Conservation (phyloP, 2,797 vertebrate genomes). For the Acanthurus tractus region DNA sequence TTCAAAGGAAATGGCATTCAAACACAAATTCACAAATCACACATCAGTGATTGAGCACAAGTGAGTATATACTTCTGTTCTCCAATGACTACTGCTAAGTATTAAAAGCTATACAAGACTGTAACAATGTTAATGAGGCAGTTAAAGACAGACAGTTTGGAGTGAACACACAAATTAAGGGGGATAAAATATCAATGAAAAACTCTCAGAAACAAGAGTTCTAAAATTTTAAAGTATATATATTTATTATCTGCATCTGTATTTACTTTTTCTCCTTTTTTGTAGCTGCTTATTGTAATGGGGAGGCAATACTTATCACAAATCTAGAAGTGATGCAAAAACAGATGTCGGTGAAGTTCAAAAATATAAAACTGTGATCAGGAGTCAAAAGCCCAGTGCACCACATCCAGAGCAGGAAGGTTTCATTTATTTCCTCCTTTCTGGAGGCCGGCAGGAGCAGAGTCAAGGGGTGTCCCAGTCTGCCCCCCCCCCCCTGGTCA, state of each 20-base stretch:
- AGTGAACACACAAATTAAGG: constrained; percentile 22
- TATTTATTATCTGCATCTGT: background rate
- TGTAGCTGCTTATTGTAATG: background rate
- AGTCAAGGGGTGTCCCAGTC: too few species aligned
- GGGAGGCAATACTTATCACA: background rate
- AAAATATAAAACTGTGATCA: background rate
- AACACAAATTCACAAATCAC: background rate
- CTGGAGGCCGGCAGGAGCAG: too few species aligned
- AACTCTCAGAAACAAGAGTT: background rate
- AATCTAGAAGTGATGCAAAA: too few species aligned
- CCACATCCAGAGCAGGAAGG: background rate
- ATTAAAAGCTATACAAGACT: constrained; percentile 11
- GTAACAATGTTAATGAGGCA: constrained; percentile 9
- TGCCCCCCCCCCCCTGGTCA: too few species aligned
- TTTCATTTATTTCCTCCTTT: background rate
- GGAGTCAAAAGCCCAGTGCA: background rate
- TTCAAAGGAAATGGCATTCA: background rate
- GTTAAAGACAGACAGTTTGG: constrained; percentile 8
- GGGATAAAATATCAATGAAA: constrained; percentile 9
- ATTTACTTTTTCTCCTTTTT: background rate
- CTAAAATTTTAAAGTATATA: background rate
- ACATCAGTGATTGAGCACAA: background rate
- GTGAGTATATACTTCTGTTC: background rate
- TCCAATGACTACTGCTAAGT: background rate
- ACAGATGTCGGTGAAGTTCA: background rate